phyloP scores from a whole-genome alignment of 2,888 invertebrate species.

The Plemyria rubiginata region DNA sequence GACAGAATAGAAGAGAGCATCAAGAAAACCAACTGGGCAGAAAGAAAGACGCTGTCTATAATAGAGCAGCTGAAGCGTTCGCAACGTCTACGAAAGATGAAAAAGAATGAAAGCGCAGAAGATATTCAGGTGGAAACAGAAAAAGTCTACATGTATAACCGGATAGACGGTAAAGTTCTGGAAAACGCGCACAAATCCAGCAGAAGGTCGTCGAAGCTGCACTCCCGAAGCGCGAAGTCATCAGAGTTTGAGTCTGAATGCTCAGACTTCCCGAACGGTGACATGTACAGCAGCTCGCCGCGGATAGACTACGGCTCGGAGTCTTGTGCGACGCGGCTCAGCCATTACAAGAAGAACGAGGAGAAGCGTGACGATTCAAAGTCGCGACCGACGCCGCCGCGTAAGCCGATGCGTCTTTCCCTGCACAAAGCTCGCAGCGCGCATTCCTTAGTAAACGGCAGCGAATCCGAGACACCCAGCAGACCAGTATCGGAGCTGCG shows the following conservation, averaged over 20 bases:
- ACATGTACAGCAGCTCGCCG: slow-evolving; percentile 71
- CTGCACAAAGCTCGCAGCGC: slow-evolving; percentile 93
- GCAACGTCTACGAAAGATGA: slow-evolving; percentile 71
- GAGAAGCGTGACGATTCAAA: slow-evolving; percentile 62
- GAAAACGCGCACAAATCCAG: slow-evolving; percentile 84
- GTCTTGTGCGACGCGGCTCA: slow-evolving; percentile 71
- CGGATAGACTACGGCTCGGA: slow-evolving; percentile 86
- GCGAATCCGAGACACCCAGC: slow-evolving; percentile 75
- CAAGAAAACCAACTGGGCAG: slow-evolving; percentile 81
- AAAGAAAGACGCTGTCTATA: slow-evolving; percentile 76
- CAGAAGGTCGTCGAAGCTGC: slow-evolving; percentile 73
- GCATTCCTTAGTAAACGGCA: slow-evolving; percentile 86
- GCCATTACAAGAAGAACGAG: slow-evolving; percentile 75
- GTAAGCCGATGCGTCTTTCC: slow-evolving; percentile 93
- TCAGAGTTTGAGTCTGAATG: slow-evolving; percentile 92
- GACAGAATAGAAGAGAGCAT: slow-evolving; percentile 78
- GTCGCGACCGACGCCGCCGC: slow-evolving; percentile 91
- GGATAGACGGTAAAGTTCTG: slow-evolving; percentile 81
- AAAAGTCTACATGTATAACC: slow-evolving; percentile 71
- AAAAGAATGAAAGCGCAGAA: slow-evolving; percentile 76
- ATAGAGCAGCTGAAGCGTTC: slow-evolving; percentile 78
- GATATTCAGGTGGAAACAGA: slow-evolving; percentile 80
- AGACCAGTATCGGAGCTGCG: slow-evolving; percentile 35
- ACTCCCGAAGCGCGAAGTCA: slow-evolving; percentile 88
- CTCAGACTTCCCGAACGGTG: slow-evolving; percentile 80